Percentiles rank a stretch among this genome's conserved stretches.
These are phyloP conservation scores for Podarcis cretensis DNA, from an alignment of 2,113 vertebrate species.

Conservation along the genomic window DNA sequence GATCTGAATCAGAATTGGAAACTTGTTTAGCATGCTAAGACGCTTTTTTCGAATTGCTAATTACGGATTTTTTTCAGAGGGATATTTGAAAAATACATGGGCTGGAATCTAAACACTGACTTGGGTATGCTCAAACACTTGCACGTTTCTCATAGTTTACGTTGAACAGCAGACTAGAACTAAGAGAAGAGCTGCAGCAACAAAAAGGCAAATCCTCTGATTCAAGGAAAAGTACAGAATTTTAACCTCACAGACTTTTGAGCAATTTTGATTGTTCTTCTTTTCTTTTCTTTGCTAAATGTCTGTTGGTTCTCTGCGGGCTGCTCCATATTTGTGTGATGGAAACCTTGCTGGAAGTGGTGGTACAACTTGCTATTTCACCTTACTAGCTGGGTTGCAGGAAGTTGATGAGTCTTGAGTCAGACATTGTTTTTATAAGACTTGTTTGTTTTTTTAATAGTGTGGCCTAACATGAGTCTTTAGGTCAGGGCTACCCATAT, in stretches of 20 bases:
- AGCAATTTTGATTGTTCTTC: not conserved
- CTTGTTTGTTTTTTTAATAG: not conserved
- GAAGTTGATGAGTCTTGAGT: not conserved
- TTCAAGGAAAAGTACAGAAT: not conserved
- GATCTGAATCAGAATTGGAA: not conserved
- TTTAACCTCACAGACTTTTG: not conserved
- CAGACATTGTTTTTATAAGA: no score
- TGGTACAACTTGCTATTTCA: not conserved
- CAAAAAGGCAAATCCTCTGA: not conserved
- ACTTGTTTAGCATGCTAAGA: not conserved
- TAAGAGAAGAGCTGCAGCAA: not conserved
- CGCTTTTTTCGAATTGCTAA: not conserved
- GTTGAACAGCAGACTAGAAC: not conserved
- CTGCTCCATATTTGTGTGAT: not conserved
- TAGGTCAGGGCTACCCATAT: not conserved
- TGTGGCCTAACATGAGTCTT: not conserved
- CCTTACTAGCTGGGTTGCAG: not conserved
- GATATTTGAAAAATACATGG: not conserved
- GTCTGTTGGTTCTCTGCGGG: not conserved
- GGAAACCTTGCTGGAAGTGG: not conserved
- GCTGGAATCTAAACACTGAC: not conserved
- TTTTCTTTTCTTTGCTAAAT: not conserved
- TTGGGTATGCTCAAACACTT: not conserved
- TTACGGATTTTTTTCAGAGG: not conserved
- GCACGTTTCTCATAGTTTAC: not conserved